phyloP scores from a whole-genome alignment of 2,888 invertebrate genomes.

The Eupithecia inturbata region DNA sequence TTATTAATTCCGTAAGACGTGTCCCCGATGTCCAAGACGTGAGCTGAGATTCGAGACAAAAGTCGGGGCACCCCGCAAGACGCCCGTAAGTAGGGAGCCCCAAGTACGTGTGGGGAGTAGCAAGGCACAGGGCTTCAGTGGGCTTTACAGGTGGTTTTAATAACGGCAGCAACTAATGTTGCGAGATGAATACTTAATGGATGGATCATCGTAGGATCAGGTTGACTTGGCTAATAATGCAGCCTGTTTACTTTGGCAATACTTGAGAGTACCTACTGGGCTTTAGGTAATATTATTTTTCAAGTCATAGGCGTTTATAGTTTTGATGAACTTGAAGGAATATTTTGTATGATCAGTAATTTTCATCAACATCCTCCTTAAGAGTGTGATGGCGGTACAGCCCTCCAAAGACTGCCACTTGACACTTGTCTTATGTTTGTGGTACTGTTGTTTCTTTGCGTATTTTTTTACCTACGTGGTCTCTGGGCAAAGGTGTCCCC shows the following conservation, averaged over 20 bases:
- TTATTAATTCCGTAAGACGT: conserved; percentile 85
- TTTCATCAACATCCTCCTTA: not conserved
- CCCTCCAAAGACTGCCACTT: not conserved
- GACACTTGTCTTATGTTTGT: not conserved
- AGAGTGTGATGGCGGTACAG: not conserved
- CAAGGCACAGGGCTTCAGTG: conserved; percentile 63
- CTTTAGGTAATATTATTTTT: not conserved
- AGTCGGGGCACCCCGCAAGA: conserved; percentile 58
- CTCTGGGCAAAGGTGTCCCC: not conserved
- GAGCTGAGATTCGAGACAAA: conserved; percentile 84
- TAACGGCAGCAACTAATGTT: conserved; percentile 81
- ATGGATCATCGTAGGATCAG: conserved; percentile 65
- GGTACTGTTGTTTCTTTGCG: not conserved
- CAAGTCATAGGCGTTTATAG: not conserved
- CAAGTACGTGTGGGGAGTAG: conserved; percentile 73
- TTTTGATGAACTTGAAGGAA: not conserved
- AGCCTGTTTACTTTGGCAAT: conserved; percentile 34
- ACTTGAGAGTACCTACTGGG: not conserved
- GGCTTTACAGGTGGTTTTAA: conserved; percentile 84
- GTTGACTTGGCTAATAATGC: conserved; percentile 55
- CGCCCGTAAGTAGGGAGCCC: conserved; percentile 60
- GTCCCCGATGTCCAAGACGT: conserved; percentile 85
- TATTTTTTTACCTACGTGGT: not conserved
- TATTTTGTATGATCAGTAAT: too few species aligned
- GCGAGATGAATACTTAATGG: conserved; percentile 83